Evolutionary conservation across 2,113 vertebrate genomes (phyloP).

Genomic region (Epinephelus cyanopodus): DNA sequence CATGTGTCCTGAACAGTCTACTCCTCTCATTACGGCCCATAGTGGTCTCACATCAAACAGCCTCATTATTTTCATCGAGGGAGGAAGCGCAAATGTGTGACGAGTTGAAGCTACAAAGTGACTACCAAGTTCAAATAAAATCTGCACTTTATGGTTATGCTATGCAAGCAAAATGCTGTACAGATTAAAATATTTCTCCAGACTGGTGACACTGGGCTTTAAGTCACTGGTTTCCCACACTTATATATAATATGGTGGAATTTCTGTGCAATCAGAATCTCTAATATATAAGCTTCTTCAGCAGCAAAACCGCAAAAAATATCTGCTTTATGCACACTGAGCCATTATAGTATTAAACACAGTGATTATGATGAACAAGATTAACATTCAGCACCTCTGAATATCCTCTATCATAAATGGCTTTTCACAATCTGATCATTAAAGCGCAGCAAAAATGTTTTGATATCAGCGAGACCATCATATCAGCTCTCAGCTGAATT

Average conservation of each 20-base stretch:
- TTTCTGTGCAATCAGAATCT: constrained; percentile 21
- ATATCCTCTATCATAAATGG: constrained; percentile 42
- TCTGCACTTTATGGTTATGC: constrained; percentile 60
- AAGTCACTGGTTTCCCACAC: constrained; percentile 33
- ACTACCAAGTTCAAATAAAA: constrained; percentile 75
- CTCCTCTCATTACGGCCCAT: constrained; percentile 75
- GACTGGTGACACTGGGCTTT: constrained; percentile 22
- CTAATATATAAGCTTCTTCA: constrained; percentile 24
- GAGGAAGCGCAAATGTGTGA: constrained; percentile 58
- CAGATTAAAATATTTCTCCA: constrained; percentile 56
- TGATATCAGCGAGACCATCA: constrained; percentile 62
- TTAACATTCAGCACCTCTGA: constrained; percentile 44
- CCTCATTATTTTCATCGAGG: constrained; percentile 81
- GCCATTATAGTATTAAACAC: neutral
- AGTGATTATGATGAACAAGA: constrained; percentile 27
- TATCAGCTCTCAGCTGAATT: constrained; percentile 63
- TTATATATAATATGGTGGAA: constrained; percentile 29
- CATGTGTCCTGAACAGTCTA: constrained; percentile 78
- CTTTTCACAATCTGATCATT: constrained; percentile 49
- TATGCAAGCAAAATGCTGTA: constrained; percentile 52
- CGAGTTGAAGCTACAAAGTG: constrained; percentile 69
- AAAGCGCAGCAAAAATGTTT: constrained; percentile 62
- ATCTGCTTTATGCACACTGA: constrained; percentile 7
- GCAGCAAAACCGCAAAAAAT: constrained; percentile 12
- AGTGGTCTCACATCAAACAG: constrained; percentile 77